Evolutionary conservation across 2,797 vertebrate genomes (phyloP), one percentile per base, ranked within the genome.

Genomic region (Denticeps clupeoides): DNA sequence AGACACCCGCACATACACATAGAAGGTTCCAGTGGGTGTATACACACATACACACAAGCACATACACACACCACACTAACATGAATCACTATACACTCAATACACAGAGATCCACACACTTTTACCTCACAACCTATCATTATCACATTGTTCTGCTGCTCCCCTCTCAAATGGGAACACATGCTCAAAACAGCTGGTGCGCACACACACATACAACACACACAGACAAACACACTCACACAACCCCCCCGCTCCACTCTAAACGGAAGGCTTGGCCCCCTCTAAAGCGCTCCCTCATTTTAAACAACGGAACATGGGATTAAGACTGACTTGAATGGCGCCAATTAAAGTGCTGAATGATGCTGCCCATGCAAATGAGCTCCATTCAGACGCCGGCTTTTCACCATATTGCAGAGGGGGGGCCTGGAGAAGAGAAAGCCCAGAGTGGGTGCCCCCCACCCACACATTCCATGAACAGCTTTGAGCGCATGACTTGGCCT

Each of bases 271-370:
- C 32, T 35, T 32, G 35, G 32, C 18, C 5, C 15, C 7, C 2
- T 35, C 32, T 35, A 15, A 35, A 35, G 13, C 13, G 32, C 32
- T 35, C 32, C 13, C 32, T 18, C 15, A 10, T 44, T 48, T 57
- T 49, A 58, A 54, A 67, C 37, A 53, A 56, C 41, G 38, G 43
- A 63, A 67, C 60, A 63, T 37, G 53, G 58, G 62, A 69, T 65
- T 65, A 60, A 51, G 55, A 50, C 45, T 44, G 42, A 25, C 56
- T 51, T 63, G 63, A 65, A 65, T 61, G 58, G 42, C 29, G 59
- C 63, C 58, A 69, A 69, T 69, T 65, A 69, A 65, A 65, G 42
- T 49, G 12, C 51, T 63, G 53, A 58, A 66, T 59, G 63, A 50
- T 42, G 52, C 51, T 52, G 50, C 51, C 53, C 61, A 67, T 66